These are phyloP conservation scores for Dolomedes plantarius DNA, from an alignment of 2,888 invertebrate genomes.

Conservation along the genomic window DNA sequence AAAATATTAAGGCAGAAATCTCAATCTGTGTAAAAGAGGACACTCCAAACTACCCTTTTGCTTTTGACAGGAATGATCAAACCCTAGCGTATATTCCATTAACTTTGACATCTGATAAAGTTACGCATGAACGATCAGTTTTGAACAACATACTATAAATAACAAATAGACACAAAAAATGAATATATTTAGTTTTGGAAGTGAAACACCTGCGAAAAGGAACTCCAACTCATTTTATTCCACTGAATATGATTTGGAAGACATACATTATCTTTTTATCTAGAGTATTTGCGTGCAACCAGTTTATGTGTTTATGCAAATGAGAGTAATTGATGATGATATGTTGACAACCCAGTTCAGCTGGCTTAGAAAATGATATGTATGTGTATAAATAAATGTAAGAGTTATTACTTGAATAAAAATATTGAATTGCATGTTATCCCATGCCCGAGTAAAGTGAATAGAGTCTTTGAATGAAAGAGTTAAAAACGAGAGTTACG, in stretches of 20 bases:
- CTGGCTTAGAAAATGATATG: background rate
- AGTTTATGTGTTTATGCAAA: conserved; percentile 1
- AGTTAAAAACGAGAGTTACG: too few species aligned
- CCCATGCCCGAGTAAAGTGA: too few species aligned
- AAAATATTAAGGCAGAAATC: too few species aligned
- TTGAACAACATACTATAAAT: background rate
- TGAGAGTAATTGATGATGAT: background rate
- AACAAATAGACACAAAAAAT: background rate
- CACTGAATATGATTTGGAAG: background rate
- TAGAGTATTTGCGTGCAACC: background rate
- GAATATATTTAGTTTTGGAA: background rate
- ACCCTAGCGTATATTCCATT: too few species aligned
- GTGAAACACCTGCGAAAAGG: background rate
- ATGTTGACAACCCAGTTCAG: background rate
- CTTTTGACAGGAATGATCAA: too few species aligned
- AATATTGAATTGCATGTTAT: background rate
- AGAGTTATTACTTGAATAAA: background rate
- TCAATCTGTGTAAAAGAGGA: too few species aligned
- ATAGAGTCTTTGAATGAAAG: too few species aligned
- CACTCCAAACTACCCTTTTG: too few species aligned
- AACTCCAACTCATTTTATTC: background rate
- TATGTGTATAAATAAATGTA: background rate
- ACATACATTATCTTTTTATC: background rate
- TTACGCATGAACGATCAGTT: background rate
- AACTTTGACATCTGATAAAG: background rate